phyloP scores from a whole-genome alignment of 2,888 invertebrate genomes.

The Sepioteuthis lessoniana region DNA sequence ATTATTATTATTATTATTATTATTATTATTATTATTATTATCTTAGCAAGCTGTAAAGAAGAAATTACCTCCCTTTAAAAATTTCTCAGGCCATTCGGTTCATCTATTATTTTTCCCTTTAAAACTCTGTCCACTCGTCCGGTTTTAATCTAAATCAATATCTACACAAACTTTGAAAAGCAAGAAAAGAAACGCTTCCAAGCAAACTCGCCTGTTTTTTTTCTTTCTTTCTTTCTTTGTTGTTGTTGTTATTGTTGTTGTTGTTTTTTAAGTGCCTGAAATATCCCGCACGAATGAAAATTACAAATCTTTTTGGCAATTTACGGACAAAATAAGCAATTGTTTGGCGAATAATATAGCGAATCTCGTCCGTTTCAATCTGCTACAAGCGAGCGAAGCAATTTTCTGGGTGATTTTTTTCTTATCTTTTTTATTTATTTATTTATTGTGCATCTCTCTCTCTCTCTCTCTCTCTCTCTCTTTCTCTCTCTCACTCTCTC shows the following conservation, averaged over 20 bases:
- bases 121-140: not conserved
- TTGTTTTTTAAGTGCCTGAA: conserved; percentile 19
- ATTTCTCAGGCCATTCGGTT: too few relatives aligned
- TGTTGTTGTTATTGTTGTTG: too few relatives aligned
- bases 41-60: too few relatives aligned
- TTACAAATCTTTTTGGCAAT: not conserved
- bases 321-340: conserved; percentile 10
- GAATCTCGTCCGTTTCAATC: not conserved
- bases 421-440: not conserved
- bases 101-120: not conserved
- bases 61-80: too few relatives aligned
- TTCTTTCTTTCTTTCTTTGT: too few relatives aligned
- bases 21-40: too few relatives aligned
- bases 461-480: not conserved
- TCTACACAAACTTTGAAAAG: not conserved
- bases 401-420: not conserved
- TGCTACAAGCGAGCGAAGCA: not conserved
- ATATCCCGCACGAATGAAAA: not conserved
- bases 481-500: too few relatives aligned
- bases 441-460: not conserved
- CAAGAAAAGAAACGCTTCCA: not conserved
- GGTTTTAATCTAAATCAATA: not conserved
- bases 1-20: too few relatives aligned
- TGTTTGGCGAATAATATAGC: not conserved
- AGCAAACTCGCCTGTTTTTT: not conserved